Percentiles rank a stretch among this genome's conserved stretches.
phyloP scores from a whole-genome alignment of 35 echinoderm and acorn worm genomes.

The Apostichopus parvimensis region DNA sequence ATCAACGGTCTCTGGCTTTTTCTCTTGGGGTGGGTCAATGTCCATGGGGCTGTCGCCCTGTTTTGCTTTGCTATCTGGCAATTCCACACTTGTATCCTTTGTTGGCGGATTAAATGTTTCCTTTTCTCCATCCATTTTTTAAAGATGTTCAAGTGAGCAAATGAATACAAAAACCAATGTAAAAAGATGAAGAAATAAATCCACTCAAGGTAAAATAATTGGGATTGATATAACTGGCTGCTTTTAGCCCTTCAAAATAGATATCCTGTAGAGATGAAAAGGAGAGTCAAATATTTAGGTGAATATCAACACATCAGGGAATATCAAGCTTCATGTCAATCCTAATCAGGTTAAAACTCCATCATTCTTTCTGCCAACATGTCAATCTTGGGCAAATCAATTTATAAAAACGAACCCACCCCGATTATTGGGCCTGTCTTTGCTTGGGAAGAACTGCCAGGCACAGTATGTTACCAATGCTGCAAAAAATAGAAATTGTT shows the following conservation, averaged over 20 bases:
- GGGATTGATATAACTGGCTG: neutral
- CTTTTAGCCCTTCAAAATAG: neutral
- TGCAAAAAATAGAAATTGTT: too few relatives aligned
- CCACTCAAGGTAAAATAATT: neutral
- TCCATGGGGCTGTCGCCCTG: slow-evolving; percentile 23
- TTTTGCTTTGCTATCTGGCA: slow-evolving; percentile 28
- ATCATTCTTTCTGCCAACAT: too few relatives aligned
- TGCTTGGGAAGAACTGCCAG: too few relatives aligned
- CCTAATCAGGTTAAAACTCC: too few relatives aligned
- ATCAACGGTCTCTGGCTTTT: slow-evolving; percentile 31
- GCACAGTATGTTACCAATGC: too few relatives aligned
- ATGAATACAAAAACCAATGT: neutral
- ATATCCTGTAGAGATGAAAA: neutral
- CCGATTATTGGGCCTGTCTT: too few relatives aligned
- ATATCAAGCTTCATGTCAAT: too few relatives aligned
- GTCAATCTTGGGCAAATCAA: too few relatives aligned
- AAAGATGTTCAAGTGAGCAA: neutral
- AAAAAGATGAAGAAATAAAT: neutral
- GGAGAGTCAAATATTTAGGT: neutral
- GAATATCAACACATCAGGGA: too few relatives aligned
- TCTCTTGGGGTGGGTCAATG: neutral
- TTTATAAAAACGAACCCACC: too few relatives aligned
- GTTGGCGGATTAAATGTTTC: neutral
- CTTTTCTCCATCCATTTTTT: slow-evolving; percentile 3
- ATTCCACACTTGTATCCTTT: neutral